Conservation (phyloP, 2,888 invertebrate genomes). For the Podabrus alpinus region DNA sequence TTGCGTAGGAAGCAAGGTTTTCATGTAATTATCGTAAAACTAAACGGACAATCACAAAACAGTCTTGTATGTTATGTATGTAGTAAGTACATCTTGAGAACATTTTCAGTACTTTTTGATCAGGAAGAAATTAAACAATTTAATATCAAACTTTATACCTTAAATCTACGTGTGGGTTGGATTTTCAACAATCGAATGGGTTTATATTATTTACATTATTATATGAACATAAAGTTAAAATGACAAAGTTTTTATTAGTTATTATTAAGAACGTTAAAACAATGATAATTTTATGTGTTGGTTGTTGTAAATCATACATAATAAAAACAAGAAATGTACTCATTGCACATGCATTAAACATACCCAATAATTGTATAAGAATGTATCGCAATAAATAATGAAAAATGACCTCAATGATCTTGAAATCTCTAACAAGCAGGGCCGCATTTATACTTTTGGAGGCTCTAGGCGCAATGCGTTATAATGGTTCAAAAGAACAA, state of each 20-base stretch:
- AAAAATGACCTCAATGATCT: neutral
- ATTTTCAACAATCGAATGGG: too few relatives aligned
- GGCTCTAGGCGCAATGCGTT: too few relatives aligned
- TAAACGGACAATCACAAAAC: neutral
- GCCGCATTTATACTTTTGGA: too few relatives aligned
- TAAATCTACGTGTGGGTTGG: too few relatives aligned
- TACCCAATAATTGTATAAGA: neutral
- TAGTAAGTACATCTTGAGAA: neutral
- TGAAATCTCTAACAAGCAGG: neutral
- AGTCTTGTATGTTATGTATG: neutral
- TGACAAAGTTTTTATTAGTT: neutral
- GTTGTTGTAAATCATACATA: slow-evolving; percentile 6
- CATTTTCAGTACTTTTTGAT: neutral
- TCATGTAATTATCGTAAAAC: neutral
- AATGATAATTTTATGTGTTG: neutral
- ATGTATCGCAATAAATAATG: neutral
- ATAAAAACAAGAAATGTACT: slow-evolving; percentile 12
- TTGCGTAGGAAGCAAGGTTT: neutral
- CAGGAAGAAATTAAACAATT: neutral
- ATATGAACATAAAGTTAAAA: too few relatives aligned
- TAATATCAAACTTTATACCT: neutral
- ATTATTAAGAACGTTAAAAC: neutral
- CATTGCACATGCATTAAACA: slow-evolving; percentile 16
- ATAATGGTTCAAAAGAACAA: too few relatives aligned
- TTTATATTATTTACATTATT: too few relatives aligned